Evolutionary conservation across 2,113 vertebrate species (phyloP), one percentile per base, ranked within the genome.

Genomic region (Menura novaehollandiae): DNA sequence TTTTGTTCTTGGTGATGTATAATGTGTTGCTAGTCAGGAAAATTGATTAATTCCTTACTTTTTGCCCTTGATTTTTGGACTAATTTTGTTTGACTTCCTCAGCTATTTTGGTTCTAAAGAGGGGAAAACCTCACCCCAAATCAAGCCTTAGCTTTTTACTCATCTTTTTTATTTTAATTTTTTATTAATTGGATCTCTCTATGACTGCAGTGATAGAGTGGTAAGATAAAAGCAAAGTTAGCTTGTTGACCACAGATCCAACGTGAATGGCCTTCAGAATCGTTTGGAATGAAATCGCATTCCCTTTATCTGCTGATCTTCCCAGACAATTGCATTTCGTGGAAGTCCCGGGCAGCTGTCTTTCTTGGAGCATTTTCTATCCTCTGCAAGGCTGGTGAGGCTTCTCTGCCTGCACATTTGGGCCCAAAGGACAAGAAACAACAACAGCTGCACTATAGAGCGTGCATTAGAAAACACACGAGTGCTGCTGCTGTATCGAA

Each of bases 11-110:
- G 4, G 59, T 84, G 43, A 84, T 60, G 24, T 33, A 59, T 76
- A 91, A 96, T 69, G 59, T 77, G 30, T n/a, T 59, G 43, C 44
- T 89, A 91, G 56, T 71, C 72, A 77, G n/a, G 18, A 86, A 96
- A 92, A 94, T 30, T 62, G 52, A 95, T 94, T 77, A 62, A 77
- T 81, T 84, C n/a, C 44, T 88, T 86, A 60, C n/a, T 62, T 91
- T 85, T 93, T 78, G 43, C 15, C 35, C 55, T 92, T 84, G 52
- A 72, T 78, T 95, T 91, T 77, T 91, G 16, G 44, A 73, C 22
- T 81, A 72, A 62, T 91, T 93, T 88, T 84, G n/a, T 49, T 95
- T 89, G 46, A 89, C 53, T 88, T 94, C 41, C 28, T 59, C 75
- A 80, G 44, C 39, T 88, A 51, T 75, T 89, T 77, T 76, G 64